Evolutionary conservation across 2,113 vertebrate genomes (phyloP).

Genomic region (Pionites leucogaster): DNA sequence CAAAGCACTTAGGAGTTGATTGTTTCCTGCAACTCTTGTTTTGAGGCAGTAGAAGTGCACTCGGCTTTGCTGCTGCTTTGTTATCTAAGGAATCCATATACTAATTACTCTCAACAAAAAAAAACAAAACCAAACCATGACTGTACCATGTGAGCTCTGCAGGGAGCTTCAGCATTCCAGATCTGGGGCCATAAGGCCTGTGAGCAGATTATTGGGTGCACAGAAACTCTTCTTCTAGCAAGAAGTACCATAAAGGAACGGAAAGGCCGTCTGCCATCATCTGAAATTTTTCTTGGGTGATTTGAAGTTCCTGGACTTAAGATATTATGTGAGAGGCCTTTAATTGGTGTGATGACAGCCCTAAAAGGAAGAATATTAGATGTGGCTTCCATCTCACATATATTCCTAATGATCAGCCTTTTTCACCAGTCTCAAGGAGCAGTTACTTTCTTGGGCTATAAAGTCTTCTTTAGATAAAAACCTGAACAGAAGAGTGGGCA

Average conservation of each 20-base stretch:
- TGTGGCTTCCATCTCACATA: neutral
- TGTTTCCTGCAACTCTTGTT: constrained; percentile 42
- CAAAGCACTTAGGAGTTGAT: neutral
- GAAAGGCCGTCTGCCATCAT: neutral
- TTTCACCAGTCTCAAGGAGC: neutral
- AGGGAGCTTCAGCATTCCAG: constrained; percentile 43
- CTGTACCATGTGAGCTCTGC: neutral
- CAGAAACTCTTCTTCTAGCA: constrained; percentile 43
- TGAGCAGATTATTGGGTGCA: neutral
- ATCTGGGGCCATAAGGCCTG: constrained; percentile 10
- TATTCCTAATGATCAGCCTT: neutral
- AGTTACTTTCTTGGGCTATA: neutral
- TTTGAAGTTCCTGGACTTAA: constrained; percentile 22
- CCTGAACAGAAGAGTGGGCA: neutral
- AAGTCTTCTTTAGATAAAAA: constrained; percentile 2
- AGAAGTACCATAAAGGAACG: neutral
- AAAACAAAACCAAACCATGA: neutral
- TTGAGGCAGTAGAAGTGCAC: neutral
- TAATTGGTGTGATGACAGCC: neutral
- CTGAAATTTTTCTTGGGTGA: constrained; percentile 16
- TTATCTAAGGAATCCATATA: constrained; percentile 67
- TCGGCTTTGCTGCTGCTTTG: neutral
- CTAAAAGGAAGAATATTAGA: neutral
- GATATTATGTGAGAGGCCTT: neutral
- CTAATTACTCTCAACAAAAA: constrained; percentile 42